Evolutionary conservation across 1,140 invertebrate species (phyloP), one percentile per base, ranked within the genome.

Genomic region (Homarus americanus): DNA sequence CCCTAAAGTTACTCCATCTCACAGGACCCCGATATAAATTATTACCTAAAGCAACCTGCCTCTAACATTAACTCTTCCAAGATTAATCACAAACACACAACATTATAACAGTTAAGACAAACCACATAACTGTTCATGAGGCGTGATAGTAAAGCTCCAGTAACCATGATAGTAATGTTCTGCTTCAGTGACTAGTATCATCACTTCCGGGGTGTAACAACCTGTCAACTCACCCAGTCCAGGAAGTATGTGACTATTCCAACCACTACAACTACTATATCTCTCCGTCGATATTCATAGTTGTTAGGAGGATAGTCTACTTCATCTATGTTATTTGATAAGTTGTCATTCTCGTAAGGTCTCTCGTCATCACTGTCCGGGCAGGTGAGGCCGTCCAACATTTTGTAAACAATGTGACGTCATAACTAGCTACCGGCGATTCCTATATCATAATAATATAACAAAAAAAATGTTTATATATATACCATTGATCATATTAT

Each of bases 151-250:
- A n/a, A n/a, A n/a, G n/a, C n/a, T n/a, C n/a, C n/a, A n/a, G n/a
- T n/a, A n/a, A n/a, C n/a, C n/a, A n/a, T n/a, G n/a, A n/a, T n/a
- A n/a, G n/a, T n/a, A n/a, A n/a, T n/a, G n/a, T n/a, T n/a, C n/a
- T n/a, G n/a, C n/a, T n/a, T n/a, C n/a, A n/a, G n/a, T n/a, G n/a
- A n/a, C n/a, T n/a, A n/a, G n/a, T n/a, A n/a, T n/a, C n/a, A n/a
- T n/a, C n/a, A n/a, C n/a, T n/a, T n/a, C n/a, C n/a, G n/a, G n/a
- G n/a, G n/a, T n/a, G n/a, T n/a, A n/a, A n/a, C n/a, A n/a, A n/a
- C n/a, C n/a, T n/a, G n/a, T n/a, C 5, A 49, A 24, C 76, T 79
- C 17, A 79, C 76, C 76, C 76, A 79, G 76, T 79, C 76, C 7
- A 49, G 0, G 28, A 44, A 79, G 40, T 49, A 79, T 4, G 76